Base-by-base conservation (phyloP, 2,113 vertebrate species). In the Acrocephalus kingi region DNA sequence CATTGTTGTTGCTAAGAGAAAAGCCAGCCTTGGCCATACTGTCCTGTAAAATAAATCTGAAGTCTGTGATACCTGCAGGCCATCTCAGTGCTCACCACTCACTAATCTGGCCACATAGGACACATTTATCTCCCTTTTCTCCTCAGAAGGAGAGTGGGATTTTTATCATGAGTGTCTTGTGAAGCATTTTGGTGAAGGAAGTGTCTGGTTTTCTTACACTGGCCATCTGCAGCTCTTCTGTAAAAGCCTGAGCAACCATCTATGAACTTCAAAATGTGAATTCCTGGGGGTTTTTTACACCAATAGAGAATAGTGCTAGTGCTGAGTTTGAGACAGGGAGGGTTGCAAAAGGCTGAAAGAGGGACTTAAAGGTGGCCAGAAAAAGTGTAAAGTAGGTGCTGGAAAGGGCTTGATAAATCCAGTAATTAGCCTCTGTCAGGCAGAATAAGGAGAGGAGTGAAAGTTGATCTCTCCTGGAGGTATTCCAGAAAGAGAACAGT, bases 381-480 rank as follows among this genome's bases (percentile, higher is more conserved):
- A 52, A 33, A 84, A 68, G 68, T 0, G 1, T 80, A 35, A 84
- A 94, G 63, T 58, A 71, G 73, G 86, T 89, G 89, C 84, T 84
- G 89, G 93, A 96, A 95, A 94, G 83, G 84, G 48, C 61, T 8
- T 48, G 83, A 92, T 93, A 96, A 96, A 95, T 94, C 91, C 91
- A 87, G 80, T 90, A 92, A 92, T 90, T 95, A 88, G 79, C 76
- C 91, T 58, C 81, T 92, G 79, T 86, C 85, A 86, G 61, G 52
- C 58, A 78, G 79, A 96, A 82, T 82, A 92, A 75, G 85, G 83
- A 49, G 52, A 87, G 49, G 81, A 88, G 76, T 78, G 48, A 92
- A 96, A 95, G 68, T 48, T 92, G 76, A 90, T 90, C 27, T 95
- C 45, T 67, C 52, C 61, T 95, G 79, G 72, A 95, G 68, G n/a